Evolutionary conservation across 2,888 invertebrate genomes (phyloP).

Genomic region (Lasioglossum lativentre): DNA sequence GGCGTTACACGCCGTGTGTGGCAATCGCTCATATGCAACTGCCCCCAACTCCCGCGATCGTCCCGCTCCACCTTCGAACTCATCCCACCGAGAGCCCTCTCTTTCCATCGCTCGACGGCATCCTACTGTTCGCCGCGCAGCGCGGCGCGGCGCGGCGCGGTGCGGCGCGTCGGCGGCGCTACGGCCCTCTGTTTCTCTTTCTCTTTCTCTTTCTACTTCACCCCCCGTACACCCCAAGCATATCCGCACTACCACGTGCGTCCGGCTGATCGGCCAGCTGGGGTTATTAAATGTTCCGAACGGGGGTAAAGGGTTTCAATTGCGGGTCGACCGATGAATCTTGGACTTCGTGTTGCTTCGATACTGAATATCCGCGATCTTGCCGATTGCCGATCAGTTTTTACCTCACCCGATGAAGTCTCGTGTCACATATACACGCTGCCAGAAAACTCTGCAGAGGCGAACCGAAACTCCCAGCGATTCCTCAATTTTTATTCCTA

Average conservation of each 20-base stretch:
- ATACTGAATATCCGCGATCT: constrained; percentile 48
- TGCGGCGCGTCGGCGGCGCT: no score
- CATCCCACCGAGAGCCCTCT: constrained; percentile 38
- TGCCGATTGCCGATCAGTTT: constrained; percentile 13
- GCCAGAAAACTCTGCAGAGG: no score
- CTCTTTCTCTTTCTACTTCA: constrained; percentile 27
- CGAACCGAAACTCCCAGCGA: background rate
- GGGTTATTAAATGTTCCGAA: constrained; percentile 70
- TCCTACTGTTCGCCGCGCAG: constrained; percentile 36
- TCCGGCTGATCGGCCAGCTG: constrained; percentile 63
- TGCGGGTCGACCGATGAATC: constrained; percentile 66
- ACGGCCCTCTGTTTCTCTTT: constrained; percentile 13
- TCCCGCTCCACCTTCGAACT: constrained; percentile 45
- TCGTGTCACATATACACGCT: background rate
- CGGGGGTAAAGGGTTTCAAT: constrained; percentile 65
- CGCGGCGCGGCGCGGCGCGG: no score
- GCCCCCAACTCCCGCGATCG: constrained; percentile 61
- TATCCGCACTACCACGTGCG: constrained; percentile 59
- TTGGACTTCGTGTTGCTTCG: constrained; percentile 50
- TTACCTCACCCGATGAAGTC: background rate
- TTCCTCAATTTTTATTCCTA: background rate
- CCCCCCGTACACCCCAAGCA: constrained; percentile 25
- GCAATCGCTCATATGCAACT: constrained; percentile 84
- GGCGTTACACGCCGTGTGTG: constrained; percentile 80
- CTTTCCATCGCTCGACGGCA: constrained; percentile 25